These are phyloP conservation scores for Solenopsis invicta DNA, from an alignment of 1,140 invertebrate genomes.

Conservation along the genomic window DNA sequence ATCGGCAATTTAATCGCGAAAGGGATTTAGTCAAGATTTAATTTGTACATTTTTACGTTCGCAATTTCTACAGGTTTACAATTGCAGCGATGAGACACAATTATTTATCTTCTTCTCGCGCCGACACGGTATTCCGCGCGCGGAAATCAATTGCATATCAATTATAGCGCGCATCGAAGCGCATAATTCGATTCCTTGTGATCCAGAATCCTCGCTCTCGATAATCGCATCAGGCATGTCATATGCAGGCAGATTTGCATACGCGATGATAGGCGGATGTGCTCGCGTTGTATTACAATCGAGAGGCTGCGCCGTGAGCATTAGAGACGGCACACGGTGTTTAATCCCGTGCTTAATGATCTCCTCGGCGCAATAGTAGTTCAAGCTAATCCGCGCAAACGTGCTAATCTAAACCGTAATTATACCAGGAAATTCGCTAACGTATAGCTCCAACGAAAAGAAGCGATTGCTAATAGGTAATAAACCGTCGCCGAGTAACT, in stretches of 20 bases:
- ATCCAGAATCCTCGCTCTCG: conserved; percentile 64
- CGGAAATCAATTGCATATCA: conserved; percentile 52
- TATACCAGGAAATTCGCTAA: conserved; percentile 28
- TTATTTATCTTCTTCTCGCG: conserved; percentile 8
- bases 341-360: conserved; percentile 72
- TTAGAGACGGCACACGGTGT: conserved; percentile 63
- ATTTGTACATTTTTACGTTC: background rate
- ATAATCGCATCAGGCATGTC: conserved; percentile 71
- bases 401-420: conserved; percentile 41
- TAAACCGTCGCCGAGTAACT: background rate
- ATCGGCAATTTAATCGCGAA: background rate
- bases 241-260: conserved; percentile 71
- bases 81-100: background rate
- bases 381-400: conserved; percentile 30
- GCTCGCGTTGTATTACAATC: conserved; percentile 70
- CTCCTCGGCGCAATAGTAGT: conserved; percentile 65
- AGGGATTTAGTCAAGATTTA: background rate
- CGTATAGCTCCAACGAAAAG: background rate
- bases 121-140: conserved; percentile 4
- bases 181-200: conserved; percentile 43
- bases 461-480: background rate
- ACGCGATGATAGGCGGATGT: conserved; percentile 66
- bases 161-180: conserved; percentile 56
- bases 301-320: conserved; percentile 64
- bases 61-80: conserved; percentile 10